Evolutionary conservation across 2,888 invertebrate genomes (phyloP).

Genomic region (Schizotus pectinicornis): DNA sequence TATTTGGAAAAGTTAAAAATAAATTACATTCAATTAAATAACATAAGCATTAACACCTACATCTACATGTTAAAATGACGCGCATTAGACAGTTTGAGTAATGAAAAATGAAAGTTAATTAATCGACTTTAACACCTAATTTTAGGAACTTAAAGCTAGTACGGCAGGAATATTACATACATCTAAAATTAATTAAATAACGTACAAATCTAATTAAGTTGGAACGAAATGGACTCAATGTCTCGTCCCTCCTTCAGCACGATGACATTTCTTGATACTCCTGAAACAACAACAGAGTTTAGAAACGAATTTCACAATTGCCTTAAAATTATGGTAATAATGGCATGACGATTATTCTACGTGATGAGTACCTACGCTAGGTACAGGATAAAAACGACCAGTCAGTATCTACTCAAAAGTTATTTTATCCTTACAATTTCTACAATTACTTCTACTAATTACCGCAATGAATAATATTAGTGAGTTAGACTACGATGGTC

Average conservation of each 20-base stretch:
- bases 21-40: slow-evolving; percentile 41
- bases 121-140: slow-evolving; percentile 10
- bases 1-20: slow-evolving; percentile 50
- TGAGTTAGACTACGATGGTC: slow-evolving; percentile 13
- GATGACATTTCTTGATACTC: slow-evolving; percentile 52
- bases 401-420: background rate
- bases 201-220: slow-evolving; percentile 21
- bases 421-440: slow-evolving; percentile 8
- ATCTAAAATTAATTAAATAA: slow-evolving; percentile 34
- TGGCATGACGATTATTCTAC: slow-evolving; percentile 16
- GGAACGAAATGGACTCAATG: slow-evolving; percentile 31
- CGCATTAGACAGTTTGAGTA: background rate
- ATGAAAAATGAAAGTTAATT: slow-evolving; percentile 15
- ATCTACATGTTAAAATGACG: slow-evolving; percentile 24
- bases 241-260: slow-evolving; percentile 42
- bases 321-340: slow-evolving; percentile 7
- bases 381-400: slow-evolving; percentile 22
- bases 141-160: slow-evolving; percentile 48
- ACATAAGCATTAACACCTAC: slow-evolving; percentile 28
- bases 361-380: slow-evolving; percentile 38
- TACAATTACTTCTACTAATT: slow-evolving; percentile 16
- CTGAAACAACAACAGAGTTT: slow-evolving; percentile 43
- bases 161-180: slow-evolving; percentile 37
- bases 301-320: slow-evolving; percentile 17
- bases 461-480: slow-evolving; percentile 13